These are phyloP conservation scores for Neocloeon triangulifer DNA, from an alignment of 1,140 invertebrate genomes.

Conservation along the genomic window DNA sequence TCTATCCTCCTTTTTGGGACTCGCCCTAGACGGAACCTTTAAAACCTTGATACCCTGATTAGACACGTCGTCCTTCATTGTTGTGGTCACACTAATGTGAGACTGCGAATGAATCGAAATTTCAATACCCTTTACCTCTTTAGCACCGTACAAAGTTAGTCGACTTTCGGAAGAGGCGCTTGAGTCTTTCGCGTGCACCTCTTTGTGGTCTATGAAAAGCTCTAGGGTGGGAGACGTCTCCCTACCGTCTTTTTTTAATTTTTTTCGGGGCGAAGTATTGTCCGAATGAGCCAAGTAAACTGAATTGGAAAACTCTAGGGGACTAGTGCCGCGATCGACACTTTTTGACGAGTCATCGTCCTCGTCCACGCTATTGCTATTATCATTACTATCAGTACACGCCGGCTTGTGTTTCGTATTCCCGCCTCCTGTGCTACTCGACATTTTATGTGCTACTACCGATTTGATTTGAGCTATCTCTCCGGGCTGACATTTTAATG, in stretches of 20 bases:
- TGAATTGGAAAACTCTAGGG: constrained; percentile 13
- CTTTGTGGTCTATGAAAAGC: constrained; percentile 23
- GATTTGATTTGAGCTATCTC: no score
- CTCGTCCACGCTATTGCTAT: no score
- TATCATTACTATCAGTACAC: no score
- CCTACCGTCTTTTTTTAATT: constrained; percentile 5
- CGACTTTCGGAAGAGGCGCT: constrained; percentile 23
- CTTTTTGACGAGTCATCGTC: no score
- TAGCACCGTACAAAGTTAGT: constrained; percentile 20
- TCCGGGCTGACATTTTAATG: no score
- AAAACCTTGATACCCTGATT: no score
- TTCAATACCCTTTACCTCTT: constrained; percentile 17
- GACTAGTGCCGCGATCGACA: constrained; percentile 18
- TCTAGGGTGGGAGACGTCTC: constrained; percentile 17
- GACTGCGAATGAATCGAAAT: constrained; percentile 26
- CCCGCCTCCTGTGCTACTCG: no score
- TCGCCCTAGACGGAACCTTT: no score
- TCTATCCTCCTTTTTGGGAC: no score
- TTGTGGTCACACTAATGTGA: constrained; percentile 22
- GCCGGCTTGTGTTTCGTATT: no score
- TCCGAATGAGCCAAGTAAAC: constrained; percentile 8
- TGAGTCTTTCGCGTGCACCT: constrained; percentile 22
- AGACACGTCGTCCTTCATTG: constrained; percentile 16
- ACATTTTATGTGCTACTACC: no score
- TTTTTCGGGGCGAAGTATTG: constrained; percentile 6